A percentile compares a stretch with the other conserved stretches of the same genome.
phyloP scores from a whole-genome alignment of 2,113 vertebrate species.

The Phasianus colchicus region DNA sequence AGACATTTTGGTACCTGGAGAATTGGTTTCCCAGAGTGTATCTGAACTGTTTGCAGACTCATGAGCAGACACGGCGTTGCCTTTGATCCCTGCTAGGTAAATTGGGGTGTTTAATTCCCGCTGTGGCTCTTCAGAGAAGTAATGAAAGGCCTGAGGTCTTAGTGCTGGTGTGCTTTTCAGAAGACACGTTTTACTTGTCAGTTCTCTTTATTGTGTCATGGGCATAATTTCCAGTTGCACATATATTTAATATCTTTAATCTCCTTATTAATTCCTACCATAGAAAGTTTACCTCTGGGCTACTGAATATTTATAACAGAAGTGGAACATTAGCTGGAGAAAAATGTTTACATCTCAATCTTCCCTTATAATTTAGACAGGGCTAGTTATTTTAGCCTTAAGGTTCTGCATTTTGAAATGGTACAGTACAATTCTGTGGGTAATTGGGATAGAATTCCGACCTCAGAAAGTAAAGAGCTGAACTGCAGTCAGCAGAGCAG shows the following conservation, averaged over 20 bases:
- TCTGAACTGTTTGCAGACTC: not conserved
- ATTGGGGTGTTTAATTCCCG: fast-evolving
- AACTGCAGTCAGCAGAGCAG: not conserved
- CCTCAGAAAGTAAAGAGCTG: not conserved
- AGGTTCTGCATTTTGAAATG: not conserved
- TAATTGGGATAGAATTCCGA: not conserved
- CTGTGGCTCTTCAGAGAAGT: not conserved
- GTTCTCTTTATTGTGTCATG: not conserved
- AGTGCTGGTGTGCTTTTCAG: not conserved
- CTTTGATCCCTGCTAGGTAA: not conserved
- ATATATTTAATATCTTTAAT: not conserved
- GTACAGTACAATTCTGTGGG: not conserved
- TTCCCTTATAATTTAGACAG: not conserved
- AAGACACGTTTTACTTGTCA: not conserved
- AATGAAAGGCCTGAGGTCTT: not conserved
- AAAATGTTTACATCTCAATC: not conserved
- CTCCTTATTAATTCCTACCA: not conserved
- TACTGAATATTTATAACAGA: not conserved
- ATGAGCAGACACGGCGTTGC: fast-evolving
- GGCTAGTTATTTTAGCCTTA: not conserved
- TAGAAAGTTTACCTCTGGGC: not conserved
- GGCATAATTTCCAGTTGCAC: not conserved
- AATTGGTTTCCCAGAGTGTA: not conserved
- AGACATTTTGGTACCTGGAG: not conserved
- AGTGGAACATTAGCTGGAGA: not conserved